Conservation (phyloP, 1,140 invertebrate genomes). For the Drosophila punjabiensis region DNA sequence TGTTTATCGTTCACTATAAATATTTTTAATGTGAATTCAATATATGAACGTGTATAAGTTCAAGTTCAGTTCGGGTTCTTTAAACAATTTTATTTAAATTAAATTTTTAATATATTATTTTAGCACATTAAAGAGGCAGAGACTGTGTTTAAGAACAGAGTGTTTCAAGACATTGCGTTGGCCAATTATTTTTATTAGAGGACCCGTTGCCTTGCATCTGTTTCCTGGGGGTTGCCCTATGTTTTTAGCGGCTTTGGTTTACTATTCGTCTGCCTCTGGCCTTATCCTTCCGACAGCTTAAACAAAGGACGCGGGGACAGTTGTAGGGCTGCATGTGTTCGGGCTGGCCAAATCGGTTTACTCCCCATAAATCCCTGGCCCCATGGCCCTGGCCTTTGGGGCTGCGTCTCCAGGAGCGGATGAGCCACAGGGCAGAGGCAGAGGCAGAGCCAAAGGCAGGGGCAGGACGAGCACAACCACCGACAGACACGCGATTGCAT, state of each 20-base stretch:
- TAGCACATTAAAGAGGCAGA: too few relatives aligned
- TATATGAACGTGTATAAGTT: neutral
- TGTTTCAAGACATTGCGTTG: neutral
- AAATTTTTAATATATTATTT: neutral
- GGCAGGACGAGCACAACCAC: constrained; percentile 32
- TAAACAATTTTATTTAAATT: neutral
- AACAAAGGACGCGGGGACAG: constrained; percentile 48
- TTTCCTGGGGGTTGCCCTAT: constrained; percentile 12
- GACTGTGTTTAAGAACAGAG: fast-evolving
- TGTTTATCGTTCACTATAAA: too few relatives aligned
- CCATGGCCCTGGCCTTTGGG: constrained; percentile 57
- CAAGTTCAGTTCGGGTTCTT: neutral
- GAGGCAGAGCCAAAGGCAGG: neutral
- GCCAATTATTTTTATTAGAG: neutral
- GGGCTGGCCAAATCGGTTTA: constrained; percentile 42
- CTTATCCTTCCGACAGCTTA: constrained; percentile 32
- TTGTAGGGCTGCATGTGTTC: constrained; percentile 51
- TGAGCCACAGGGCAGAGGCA: neutral
- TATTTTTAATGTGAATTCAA: neutral
- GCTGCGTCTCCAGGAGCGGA: constrained; percentile 15
- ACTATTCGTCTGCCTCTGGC: neutral
- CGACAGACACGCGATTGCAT: constrained; percentile 76
- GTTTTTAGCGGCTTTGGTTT: constrained; percentile 21
- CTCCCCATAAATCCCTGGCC: constrained; percentile 58
- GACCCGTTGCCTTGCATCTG: neutral